Conservation (phyloP, 2,113 vertebrate genomes). For the Gobiocypris rarus region DNA sequence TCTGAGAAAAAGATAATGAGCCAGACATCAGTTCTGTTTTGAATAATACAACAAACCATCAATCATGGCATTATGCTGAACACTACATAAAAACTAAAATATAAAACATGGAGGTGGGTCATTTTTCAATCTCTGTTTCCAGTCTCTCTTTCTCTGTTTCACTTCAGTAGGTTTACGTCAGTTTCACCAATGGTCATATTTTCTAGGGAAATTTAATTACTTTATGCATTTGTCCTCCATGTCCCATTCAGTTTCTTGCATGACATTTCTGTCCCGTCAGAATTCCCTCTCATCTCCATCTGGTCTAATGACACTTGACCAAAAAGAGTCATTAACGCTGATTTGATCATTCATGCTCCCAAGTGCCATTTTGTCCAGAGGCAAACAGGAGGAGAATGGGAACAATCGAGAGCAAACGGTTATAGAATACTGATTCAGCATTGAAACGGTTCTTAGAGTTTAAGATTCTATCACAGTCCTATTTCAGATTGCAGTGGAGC, state of each 20-base stretch:
- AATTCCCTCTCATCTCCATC: not conserved
- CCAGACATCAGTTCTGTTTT: no score
- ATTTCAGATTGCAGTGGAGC: constrained; percentile 20
- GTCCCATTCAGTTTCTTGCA: constrained; percentile 32
- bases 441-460: constrained; percentile 4
- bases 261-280: constrained; percentile 26
- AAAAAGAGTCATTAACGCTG: constrained; percentile 34
- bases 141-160: not conserved
- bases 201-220: constrained; percentile 28
- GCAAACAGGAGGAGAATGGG: constrained; percentile 29
- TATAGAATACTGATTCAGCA: constrained; percentile 40
- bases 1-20: no score
- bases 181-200: constrained; percentile 36
- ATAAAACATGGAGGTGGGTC: not conserved
- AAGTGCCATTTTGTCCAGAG: constrained; percentile 43
- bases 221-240: constrained; percentile 22
- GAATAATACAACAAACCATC: not conserved
- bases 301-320: constrained; percentile 18
- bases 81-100: not conserved
- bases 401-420: constrained; percentile 27
- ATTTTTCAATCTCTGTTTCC: constrained; percentile 13
- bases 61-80: not conserved
- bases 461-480: not conserved
- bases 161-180: constrained; percentile 20
- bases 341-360: constrained; percentile 37